These are phyloP conservation scores for Drosophila auraria DNA, from an alignment of 1,140 invertebrate genomes.

Conservation along the genomic window DNA sequence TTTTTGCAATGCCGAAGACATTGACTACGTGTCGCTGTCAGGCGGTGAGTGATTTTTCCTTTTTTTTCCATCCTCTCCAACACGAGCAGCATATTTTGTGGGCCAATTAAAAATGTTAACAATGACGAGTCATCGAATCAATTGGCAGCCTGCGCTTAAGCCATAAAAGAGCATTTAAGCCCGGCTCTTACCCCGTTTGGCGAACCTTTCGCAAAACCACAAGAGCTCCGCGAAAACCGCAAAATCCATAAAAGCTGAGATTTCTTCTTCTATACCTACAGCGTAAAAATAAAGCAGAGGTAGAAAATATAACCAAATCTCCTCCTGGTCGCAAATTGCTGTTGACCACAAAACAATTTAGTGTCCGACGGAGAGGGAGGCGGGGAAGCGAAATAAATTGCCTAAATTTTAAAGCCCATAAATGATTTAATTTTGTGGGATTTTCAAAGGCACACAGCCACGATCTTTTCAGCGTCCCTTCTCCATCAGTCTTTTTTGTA, in stretches of 20 bases:
- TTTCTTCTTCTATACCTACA: constrained; percentile 49
- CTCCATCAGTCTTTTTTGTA: constrained; percentile 1
- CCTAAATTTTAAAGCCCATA: constrained; percentile 47
- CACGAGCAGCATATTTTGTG: constrained; percentile 76
- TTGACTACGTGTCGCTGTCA: constrained; percentile 76
- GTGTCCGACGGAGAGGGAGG: constrained; percentile 15
- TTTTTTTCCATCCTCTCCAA: constrained; percentile 36
- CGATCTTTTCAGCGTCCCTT: not conserved
- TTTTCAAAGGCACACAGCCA: constrained; percentile 6
- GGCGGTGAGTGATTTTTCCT: constrained; percentile 48
- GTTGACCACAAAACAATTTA: constrained; percentile 74
- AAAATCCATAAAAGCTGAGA: constrained; percentile 73
- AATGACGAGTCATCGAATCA: constrained; percentile 57
- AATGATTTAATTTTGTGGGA: constrained; percentile 51
- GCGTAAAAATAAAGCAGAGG: not conserved
- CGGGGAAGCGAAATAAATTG: constrained; percentile 35
- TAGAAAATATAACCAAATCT: constrained; percentile 33
- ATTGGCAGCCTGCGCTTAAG: constrained; percentile 65
- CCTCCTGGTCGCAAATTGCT: constrained; percentile 54
- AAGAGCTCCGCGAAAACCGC: constrained; percentile 50
- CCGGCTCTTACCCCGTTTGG: constrained; percentile 50
- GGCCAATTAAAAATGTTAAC: constrained; percentile 71
- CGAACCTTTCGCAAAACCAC: constrained; percentile 62
- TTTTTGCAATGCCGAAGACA: constrained; percentile 34
- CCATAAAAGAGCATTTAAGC: constrained; percentile 73